Conservation (phyloP, 2,797 vertebrate genomes). For the Novumbra hubbsi region DNA sequence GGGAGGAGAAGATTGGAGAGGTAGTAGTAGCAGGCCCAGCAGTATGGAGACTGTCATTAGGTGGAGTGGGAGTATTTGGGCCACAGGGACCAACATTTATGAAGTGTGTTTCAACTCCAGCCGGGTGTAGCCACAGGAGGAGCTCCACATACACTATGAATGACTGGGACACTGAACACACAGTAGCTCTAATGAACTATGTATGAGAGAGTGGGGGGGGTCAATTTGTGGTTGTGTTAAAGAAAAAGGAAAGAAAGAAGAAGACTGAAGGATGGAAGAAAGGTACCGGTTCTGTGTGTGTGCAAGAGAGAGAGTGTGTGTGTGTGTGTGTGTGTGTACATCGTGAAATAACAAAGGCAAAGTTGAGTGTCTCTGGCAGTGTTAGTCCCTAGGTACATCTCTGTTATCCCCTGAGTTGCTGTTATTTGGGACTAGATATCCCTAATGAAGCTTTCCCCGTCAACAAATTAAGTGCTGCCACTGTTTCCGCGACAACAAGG, state of each 20-base stretch:
- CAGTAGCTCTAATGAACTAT: conserved; percentile 59
- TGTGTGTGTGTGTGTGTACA: conserved; percentile 17
- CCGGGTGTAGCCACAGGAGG: conserved; percentile 55
- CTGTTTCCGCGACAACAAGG: conserved; percentile 76
- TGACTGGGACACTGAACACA: conserved; percentile 43
- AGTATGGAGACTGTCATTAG: conserved; percentile 58
- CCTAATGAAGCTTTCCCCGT: conserved; percentile 77
- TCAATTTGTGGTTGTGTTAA: conserved; percentile 1
- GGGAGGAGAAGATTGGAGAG: neutral
- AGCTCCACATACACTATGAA: conserved; percentile 37
- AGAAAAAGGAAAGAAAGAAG: neutral
- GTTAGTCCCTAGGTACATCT: conserved; percentile 54
- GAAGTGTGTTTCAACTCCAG: conserved; percentile 57
- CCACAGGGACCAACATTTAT: conserved; percentile 70
- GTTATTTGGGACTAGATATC: conserved; percentile 67
- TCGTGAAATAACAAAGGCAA: conserved; percentile 54
- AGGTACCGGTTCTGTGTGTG: conserved; percentile 10
- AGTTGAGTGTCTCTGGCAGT: conserved; percentile 69
- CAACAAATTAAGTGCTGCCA: conserved; percentile 80
- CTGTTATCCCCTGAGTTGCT: conserved; percentile 64
- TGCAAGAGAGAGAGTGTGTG: conserved; percentile 13
- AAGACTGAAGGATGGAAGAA: neutral
- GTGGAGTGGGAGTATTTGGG: conserved; percentile 41
- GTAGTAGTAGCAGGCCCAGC: conserved; percentile 34
- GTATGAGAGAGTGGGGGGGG: conserved; percentile 11